Evolutionary conservation across 2,113 vertebrate species (phyloP).

Genomic region (Pipra filicauda): DNA sequence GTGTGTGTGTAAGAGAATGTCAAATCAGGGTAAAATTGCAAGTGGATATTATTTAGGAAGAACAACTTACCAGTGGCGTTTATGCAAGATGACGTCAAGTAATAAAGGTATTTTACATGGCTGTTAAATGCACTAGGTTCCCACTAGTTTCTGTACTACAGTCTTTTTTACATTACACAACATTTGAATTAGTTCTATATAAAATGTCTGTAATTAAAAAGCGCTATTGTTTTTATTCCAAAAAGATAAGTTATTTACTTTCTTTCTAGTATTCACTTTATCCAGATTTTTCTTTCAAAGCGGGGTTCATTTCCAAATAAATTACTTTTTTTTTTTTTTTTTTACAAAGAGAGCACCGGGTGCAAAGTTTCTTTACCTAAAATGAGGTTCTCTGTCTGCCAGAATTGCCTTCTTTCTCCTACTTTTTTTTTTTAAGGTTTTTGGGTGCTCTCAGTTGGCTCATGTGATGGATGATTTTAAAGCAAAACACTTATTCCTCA

Average conservation of each 20-base stretch:
- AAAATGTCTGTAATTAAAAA: background rate
- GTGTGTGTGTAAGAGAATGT: slow-evolving; percentile 39
- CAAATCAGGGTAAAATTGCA: background rate
- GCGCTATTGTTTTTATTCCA: background rate
- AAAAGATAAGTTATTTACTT: background rate
- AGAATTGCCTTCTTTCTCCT: background rate
- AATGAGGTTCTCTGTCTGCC: background rate
- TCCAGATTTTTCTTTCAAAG: background rate
- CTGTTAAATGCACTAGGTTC: background rate
- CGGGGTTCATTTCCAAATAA: background rate
- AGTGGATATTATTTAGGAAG: slow-evolving; percentile 3
- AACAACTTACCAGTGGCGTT: background rate
- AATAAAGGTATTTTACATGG: background rate
- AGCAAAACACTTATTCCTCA: background rate
- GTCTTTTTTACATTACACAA: background rate
- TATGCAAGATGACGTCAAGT: background rate
- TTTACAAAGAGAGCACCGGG: background rate
- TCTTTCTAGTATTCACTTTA: background rate
- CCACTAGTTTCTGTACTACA: background rate
- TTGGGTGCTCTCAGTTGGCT: background rate
- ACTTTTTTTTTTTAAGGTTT: background rate
- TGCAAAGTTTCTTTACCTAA: background rate
- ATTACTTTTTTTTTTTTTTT: background rate
- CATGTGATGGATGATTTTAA: background rate
- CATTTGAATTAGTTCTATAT: background rate